Evolutionary conservation across 2,797 vertebrate species (phyloP), one percentile per base, ranked within the genome.

Genomic region (Atherinosoma microstoma): DNA sequence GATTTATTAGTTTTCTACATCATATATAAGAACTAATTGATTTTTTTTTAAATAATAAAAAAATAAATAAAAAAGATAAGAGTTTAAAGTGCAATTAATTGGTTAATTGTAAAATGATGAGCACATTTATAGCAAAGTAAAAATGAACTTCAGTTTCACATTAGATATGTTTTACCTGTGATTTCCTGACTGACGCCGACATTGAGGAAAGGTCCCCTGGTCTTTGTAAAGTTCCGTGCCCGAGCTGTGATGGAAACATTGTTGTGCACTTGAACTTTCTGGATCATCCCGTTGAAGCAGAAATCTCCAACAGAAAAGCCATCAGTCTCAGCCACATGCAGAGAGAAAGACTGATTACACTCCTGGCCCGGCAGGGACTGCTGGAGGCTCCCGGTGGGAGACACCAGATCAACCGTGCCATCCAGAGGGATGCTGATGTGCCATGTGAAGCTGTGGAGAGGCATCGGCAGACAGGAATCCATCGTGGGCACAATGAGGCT

Each of bases 391-490:
- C 94, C 90, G 1, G 70, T 75, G 0, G 93, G 93, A 0, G 95
- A 94, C 0, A 24, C 67, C 12, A 97, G 92, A 69, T 96, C 93
- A 70, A 96, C 47, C 0, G 94, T 94, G 70, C 85, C 74, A 42
- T 93, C 27, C 63, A 92, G 59, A 0, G 95, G 93, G 71, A 95
- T 89, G 13, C 29, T 80, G 27, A 99, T 24, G 76, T 93, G 88
- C 97, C 98, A 99, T 40, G 91, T 94, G 85, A 96, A 95, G 77
- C 82, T 94, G 1, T 93, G 88, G 20, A 98, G 93, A 0, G 79
- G 87, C 56, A 96, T 85, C 0, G 94, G 96, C 22, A 99, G 90
- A 5, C 83, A 93, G n/a, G 91, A 60, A 24, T 95, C 84, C 83
- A 93, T 54, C 0, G 32, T 0, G 0, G 97, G 96, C 24, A 97